Percentiles rank a stretch among this genome's conserved stretches.
These are phyloP conservation scores for Rostratula benghalensis DNA, from an alignment of 2,113 vertebrate genomes.

Conservation along the genomic window DNA sequence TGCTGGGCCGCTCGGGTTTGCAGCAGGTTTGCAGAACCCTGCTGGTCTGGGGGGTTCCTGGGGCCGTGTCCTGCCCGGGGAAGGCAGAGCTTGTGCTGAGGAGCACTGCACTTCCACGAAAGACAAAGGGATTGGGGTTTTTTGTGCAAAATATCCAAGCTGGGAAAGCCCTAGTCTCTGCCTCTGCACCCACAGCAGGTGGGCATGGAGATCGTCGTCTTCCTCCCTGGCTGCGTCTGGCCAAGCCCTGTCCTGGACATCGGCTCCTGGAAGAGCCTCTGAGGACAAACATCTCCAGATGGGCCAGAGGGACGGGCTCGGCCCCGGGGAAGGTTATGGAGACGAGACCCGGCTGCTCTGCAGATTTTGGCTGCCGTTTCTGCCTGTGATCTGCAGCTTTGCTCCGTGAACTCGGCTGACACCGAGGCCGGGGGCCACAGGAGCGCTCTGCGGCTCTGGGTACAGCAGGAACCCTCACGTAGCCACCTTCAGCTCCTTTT, in stretches of 20 bases:
- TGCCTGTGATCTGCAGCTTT: background rate
- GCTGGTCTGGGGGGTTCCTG: background rate
- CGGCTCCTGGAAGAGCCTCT: background rate
- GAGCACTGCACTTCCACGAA: fast-evolving
- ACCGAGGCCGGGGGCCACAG: background rate
- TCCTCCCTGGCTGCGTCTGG: background rate
- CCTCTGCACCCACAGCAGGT: background rate
- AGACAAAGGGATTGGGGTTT: fast-evolving
- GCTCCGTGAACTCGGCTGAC: fast-evolving
- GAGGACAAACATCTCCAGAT: constrained; percentile 53
- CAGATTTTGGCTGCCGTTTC: constrained; percentile 11
- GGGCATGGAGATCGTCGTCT: background rate
- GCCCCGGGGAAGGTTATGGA: background rate
- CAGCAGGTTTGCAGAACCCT: background rate
- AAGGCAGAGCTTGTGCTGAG: background rate
- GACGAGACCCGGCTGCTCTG: background rate
- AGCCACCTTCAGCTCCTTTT: background rate
- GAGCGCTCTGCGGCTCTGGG: fast-evolving
- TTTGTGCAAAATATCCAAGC: background rate
- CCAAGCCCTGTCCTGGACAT: background rate
- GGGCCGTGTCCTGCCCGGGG: background rate
- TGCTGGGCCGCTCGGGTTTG: background rate
- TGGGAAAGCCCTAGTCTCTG: background rate
- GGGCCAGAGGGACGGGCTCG: background rate
- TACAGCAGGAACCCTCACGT: background rate